These are phyloP conservation scores for Cottus gobio DNA, from an alignment of 2,113 vertebrate genomes.

Conservation along the genomic window DNA sequence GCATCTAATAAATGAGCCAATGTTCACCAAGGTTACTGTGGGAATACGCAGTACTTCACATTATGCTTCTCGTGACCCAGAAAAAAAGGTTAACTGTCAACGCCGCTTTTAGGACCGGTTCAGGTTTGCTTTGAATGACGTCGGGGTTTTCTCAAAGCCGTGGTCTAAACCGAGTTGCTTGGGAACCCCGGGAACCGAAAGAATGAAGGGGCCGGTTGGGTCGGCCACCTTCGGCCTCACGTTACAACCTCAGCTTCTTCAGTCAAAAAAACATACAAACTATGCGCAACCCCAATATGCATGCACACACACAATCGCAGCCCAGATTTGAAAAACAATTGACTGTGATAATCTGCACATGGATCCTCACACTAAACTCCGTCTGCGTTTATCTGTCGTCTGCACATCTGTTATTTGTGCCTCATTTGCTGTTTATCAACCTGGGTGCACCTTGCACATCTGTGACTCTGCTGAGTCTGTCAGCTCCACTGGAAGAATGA, in stretches of 20 bases:
- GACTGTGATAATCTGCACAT: neutral
- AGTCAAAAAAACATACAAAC: neutral
- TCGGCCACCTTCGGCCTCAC: no score
- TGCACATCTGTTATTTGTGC: slow-evolving; percentile 67
- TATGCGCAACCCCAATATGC: no score
- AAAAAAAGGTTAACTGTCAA: neutral
- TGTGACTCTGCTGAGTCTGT: slow-evolving; percentile 42
- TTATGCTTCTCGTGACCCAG: neutral
- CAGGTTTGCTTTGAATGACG: neutral
- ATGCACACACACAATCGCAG: no score
- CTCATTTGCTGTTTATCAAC: slow-evolving; percentile 30
- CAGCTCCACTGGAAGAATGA: neutral
- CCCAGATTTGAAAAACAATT: neutral
- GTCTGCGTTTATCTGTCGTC: neutral
- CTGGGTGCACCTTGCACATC: slow-evolving; percentile 51
- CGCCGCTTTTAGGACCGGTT: neutral
- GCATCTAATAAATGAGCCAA: neutral
- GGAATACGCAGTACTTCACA: neutral
- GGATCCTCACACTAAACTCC: neutral
- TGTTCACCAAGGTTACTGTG: neutral
- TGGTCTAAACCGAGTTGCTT: neutral
- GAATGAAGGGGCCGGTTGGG: no score
- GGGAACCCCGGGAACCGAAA: neutral
- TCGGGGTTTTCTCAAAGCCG: neutral
- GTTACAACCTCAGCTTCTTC: neutral